Base-by-base conservation (phyloP, 2,797 vertebrate genomes). In the Takifugu ocellatus region DNA sequence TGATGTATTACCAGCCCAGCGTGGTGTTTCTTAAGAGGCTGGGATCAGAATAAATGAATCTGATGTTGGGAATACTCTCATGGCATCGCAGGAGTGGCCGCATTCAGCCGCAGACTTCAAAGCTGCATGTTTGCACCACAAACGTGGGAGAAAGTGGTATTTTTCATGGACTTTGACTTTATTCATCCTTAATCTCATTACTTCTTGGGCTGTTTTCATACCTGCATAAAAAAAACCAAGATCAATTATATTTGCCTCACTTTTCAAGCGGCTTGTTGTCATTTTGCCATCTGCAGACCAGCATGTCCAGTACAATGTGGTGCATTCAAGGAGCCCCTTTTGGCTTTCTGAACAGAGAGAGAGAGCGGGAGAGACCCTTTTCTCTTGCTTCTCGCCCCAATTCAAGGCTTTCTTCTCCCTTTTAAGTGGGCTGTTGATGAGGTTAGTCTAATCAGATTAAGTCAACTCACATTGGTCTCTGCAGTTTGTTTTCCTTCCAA, bases 391-490 rank as follows among this genome's bases (percentile, higher is more conserved):
- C 81, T 84, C 85, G 73, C 88, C 86, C 88, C 89, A 81, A 83
- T 92, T 93, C 93, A 76, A 79, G 84, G 83, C 88, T 92, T 92
- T 93, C 90, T 93, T 93, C 89, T 84, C 79, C 85, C 89, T 92
- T 94, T 94, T 91, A 93, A 93, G 87, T 56, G 85, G 82, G 81
- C 90, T 86, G 90, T 93, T 94, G 94, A 96, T 94, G 93, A 95
- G 93, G 92, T 94, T 92, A 94, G 90, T 90, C 91, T 96, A 95
- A 96, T 95, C 93, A 94, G 94, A 96, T 95, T 95, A 96, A 93
- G 93, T 93, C 92, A 93, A 91, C 92, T 93, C 92, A 92, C 92
- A 93, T 90, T 90, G 92, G 90, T 91, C 88, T 85, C 73, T 70
- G 91, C 89, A 92, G 93, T 96, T 95, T 93, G 93, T 94, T 94